Percentiles rank a stretch among this genome's conserved stretches.
phyloP scores from a whole-genome alignment of 2,797 vertebrate genomes.

The Scyliorhinus canicula region DNA sequence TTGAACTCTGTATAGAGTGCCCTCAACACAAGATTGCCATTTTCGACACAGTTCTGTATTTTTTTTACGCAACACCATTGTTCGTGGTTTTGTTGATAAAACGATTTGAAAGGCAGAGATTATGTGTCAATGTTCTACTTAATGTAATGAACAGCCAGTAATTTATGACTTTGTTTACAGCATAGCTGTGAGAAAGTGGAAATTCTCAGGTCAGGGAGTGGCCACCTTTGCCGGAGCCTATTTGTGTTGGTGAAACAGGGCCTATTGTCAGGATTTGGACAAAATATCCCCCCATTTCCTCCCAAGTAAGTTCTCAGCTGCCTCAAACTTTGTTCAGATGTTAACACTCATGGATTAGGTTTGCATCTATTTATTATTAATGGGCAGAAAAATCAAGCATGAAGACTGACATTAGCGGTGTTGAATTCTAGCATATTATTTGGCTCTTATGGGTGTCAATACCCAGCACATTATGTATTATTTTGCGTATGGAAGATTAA shows the following conservation, averaged over 20 bases:
- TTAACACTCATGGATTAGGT: not conserved
- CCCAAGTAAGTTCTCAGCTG: not conserved
- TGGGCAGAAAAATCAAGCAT: not conserved
- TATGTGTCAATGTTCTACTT: not conserved
- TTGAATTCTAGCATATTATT: not conserved
- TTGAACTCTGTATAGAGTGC: not conserved
- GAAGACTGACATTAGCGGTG: not conserved
- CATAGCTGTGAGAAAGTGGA: not conserved
- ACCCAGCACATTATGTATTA: not conserved
- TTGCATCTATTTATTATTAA: not conserved
- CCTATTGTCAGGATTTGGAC: not conserved
- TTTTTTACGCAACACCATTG: not conserved
- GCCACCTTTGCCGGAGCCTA: not conserved
- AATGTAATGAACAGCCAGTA: not conserved
- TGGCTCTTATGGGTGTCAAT: not conserved
- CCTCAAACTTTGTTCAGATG: not conserved
- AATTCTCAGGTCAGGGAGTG: not conserved
- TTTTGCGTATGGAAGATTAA: not conserved
- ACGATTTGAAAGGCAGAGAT: not conserved
- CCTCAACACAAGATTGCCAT: not conserved
- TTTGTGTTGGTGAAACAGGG: constrained; percentile 8
- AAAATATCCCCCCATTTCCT: constrained; percentile 8
- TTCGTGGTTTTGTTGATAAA: not conserved
- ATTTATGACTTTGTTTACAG: constrained; percentile 16
- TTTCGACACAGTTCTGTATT: not conserved